Conservation (phyloP, 2,888 invertebrate genomes). For the Lycophotia porphyrea region DNA sequence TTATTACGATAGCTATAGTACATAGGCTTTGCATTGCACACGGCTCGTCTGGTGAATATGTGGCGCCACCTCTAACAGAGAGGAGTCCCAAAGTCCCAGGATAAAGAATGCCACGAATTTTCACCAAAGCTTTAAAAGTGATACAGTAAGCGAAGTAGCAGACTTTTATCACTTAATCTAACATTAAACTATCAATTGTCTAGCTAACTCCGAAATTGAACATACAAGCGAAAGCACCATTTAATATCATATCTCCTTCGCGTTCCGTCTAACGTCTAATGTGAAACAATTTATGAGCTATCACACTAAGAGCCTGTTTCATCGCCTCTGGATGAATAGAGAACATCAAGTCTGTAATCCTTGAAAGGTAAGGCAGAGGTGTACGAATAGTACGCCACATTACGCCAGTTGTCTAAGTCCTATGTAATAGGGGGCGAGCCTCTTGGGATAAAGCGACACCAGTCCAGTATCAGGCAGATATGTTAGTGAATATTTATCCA, state of each 20-base stretch:
- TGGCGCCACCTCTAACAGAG: not conserved
- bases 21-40: not conserved
- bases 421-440: not conserved
- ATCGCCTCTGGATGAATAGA: not conserved
- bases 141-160: slow-evolving; percentile 22
- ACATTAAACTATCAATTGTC: slow-evolving; percentile 41
- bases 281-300: slow-evolving; percentile 9
- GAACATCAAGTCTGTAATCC: not conserved
- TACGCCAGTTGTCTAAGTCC: no score
- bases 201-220: slow-evolving; percentile 51
- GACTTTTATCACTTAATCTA: slow-evolving; percentile 36
- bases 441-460: not conserved
- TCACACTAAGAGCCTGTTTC: not conserved
- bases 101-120: slow-evolving; percentile 16
- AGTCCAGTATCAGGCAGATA: not conserved
- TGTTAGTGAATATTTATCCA: not conserved
- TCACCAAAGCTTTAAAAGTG: slow-evolving; percentile 17
- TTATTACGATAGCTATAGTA: not conserved
- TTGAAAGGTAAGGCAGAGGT: not conserved
- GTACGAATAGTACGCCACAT: not conserved
- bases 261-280: slow-evolving; percentile 4
- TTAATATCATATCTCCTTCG: slow-evolving; percentile 48
- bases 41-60: not conserved
- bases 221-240: slow-evolving; percentile 68
- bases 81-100: not conserved